Evolutionary conservation across 2,888 invertebrate genomes (phyloP).

Genomic region (Tachina fera): DNA sequence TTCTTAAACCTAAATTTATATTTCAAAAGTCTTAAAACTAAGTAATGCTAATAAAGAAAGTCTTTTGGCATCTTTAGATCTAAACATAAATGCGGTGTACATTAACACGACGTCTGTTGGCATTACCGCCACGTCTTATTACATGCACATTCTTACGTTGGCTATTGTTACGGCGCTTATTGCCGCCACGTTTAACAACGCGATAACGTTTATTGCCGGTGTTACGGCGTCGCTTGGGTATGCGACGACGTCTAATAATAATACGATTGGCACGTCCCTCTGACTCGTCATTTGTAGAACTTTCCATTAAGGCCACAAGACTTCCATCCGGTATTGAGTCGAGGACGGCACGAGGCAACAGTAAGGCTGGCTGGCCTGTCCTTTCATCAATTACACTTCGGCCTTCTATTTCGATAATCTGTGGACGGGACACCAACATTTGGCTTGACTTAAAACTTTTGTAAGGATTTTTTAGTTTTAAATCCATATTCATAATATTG

Average conservation of each 20-base stretch:
- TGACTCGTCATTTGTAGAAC: conserved; percentile 52
- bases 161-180: conserved; percentile 72
- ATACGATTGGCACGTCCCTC: conserved; percentile 78
- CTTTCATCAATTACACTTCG: conserved; percentile 78
- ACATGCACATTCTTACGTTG: conserved; percentile 71
- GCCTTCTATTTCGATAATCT: conserved; percentile 79
- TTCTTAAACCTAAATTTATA: background rate
- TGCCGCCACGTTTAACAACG: conserved; percentile 62
- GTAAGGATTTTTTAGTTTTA: conserved; percentile 12
- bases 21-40: too few species aligned
- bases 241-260: conserved; percentile 77
- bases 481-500: conserved; percentile 38
- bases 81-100: conserved; percentile 46
- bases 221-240: conserved; percentile 71
- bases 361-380: conserved; percentile 78
- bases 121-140: conserved; percentile 47
- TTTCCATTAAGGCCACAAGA: conserved; percentile 79
- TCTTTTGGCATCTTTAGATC: conserved; percentile 1
- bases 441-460: conserved; percentile 75
- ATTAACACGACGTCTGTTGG: conserved; percentile 54
- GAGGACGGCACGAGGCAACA: conserved; percentile 78
- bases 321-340: conserved; percentile 80
- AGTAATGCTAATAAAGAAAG: conserved; percentile 1
- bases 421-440: too few species aligned
- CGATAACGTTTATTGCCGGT: conserved; percentile 66